These are phyloP conservation scores for Electrophaes corylata DNA, from an alignment of 2,888 invertebrate species.

Conservation along the genomic window DNA sequence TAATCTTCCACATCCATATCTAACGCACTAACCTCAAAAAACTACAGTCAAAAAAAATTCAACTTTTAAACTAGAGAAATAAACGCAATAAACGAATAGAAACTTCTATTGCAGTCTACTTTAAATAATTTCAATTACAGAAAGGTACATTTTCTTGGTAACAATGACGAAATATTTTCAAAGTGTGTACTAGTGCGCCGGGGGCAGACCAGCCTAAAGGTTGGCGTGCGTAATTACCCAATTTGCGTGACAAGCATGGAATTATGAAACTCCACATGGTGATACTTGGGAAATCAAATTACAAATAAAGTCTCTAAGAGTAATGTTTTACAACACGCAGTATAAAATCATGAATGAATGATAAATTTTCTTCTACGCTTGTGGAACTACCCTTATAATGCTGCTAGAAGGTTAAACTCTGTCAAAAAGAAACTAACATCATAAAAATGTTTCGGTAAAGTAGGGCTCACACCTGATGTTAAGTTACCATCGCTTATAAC, in stretches of 20 bases:
- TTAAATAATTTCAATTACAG: background rate
- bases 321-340: background rate
- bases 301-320: background rate
- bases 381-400: no score
- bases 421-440: no score
- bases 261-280: slow-evolving; percentile 4
- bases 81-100: background rate
- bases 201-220: background rate
- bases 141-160: background rate
- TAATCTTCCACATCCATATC: no score
- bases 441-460: no score
- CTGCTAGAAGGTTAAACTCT: no score
- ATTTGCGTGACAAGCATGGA: background rate
- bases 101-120: background rate
- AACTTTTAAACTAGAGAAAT: background rate
- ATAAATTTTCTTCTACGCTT: no score
- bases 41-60: no score
- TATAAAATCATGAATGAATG: background rate
- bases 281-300: background rate
- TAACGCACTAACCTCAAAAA: no score
- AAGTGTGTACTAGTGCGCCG: slow-evolving; percentile 7
- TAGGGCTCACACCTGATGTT: no score
- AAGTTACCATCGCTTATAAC: no score
- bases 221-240: background rate
- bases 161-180: background rate